Base-by-base conservation (phyloP, 1,140 invertebrate genomes). In the Triops cancriformis region DNA sequence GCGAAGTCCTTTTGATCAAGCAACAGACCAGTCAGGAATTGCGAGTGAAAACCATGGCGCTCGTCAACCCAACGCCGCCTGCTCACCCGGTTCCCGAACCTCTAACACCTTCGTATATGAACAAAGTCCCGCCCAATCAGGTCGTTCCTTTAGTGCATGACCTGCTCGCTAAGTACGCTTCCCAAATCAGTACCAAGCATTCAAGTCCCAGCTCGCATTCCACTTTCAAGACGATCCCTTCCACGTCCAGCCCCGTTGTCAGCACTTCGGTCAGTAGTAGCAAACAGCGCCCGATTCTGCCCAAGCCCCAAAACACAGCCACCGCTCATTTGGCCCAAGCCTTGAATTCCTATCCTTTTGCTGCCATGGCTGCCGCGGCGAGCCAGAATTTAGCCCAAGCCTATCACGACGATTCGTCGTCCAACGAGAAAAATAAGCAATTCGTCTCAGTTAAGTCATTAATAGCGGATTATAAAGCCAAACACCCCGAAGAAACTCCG, bases 391-490 rank as follows among this genome's bases (percentile, higher is more conserved):
- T n/a, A 41, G 4, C 73, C 14, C 73, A 26, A 28, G 73, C 14
- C 6, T 26, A 23, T 26, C 73, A 74, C 26, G 73, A 74, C n/a
- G 37, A 76, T 31, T 12, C 11, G 1, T 42, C 45, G 41, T 12
- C 9, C 0, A 72, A 27, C 26, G 26, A 26, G 7, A 78, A 42
- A 14, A 73, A 73, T 18, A 73, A 78, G 0, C 88, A 91, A 0
- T 91, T 91, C 31, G 88, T 93, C 73, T 91, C 93, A 83, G 92
- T 94, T 12, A 89, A 91, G 82, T 91, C 92, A 5, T 91, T 94
- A 75, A 94, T 94, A 81, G 92, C 91, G 1, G 92, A 93, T 83
- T 92, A 93, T 82, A 87, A 92, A 79, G 89, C 91, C 73, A 81
- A 82, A 74, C 81, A 82, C 75, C 81, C 81, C 2, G 79, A 80